A percentile compares a stretch with the other conserved stretches of the same genome.
These are phyloP conservation scores for Xiphophorus birchmanni DNA, from an alignment of 2,797 vertebrate species.

Conservation along the genomic window DNA sequence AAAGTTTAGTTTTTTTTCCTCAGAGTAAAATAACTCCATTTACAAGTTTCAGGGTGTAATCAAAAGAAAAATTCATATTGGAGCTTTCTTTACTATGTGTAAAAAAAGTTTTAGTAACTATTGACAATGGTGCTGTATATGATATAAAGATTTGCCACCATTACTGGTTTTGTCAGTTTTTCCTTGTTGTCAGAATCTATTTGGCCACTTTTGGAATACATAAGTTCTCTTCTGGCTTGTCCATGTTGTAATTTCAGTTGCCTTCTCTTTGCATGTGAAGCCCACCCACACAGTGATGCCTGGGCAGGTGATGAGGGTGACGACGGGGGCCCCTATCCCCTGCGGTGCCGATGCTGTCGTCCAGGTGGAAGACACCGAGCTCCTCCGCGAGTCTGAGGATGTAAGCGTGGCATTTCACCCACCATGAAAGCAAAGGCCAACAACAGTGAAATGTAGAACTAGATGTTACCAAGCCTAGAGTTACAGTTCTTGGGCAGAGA, in stretches of 20 bases:
- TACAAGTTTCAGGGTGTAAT: not conserved
- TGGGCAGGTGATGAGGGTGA: conserved; percentile 99
- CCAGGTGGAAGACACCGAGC: conserved; percentile 98
- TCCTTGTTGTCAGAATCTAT: not conserved
- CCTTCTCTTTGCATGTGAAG: conserved; percentile 70
- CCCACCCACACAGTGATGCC: conserved; percentile 99
- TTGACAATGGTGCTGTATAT: not conserved
- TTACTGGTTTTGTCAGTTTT: not conserved
- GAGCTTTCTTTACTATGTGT: not conserved
- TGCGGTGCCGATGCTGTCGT: conserved; percentile 98
- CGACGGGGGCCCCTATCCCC: conserved; percentile 97
- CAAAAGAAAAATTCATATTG: not conserved
- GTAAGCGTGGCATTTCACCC: conserved; percentile 77
- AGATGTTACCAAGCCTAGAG: not conserved
- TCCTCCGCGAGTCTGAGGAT: conserved; percentile 97
- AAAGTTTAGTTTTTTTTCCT: not conserved
- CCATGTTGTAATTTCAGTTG: not conserved
- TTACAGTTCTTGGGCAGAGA: not conserved
- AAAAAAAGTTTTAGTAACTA: not conserved
- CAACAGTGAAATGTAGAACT: not conserved
- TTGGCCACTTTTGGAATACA: not conserved
- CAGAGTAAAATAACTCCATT: not conserved
- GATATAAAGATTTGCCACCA: not conserved
- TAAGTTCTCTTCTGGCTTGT: not conserved
- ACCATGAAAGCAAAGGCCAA: not conserved